Conservation (phyloP, 2,888 invertebrate species). For the Hedychridium roseum region DNA sequence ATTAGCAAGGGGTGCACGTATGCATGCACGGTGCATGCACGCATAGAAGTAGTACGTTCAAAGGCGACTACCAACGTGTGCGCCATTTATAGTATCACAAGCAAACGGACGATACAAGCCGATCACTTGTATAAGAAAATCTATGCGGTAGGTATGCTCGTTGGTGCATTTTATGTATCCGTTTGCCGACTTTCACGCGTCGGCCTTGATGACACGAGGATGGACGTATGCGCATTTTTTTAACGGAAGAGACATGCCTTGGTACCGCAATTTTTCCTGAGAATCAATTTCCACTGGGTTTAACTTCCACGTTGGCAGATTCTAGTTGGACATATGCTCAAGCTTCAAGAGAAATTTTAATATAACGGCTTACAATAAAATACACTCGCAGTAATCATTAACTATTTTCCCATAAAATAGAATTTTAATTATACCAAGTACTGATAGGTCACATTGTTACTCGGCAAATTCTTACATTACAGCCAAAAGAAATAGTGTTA, state of each 20-base stretch:
- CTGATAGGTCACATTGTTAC: no score
- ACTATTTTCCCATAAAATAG: no score
- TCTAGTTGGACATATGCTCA: no score
- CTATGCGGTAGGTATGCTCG: conserved; percentile 32
- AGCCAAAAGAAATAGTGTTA: no score
- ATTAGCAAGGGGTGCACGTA: not conserved
- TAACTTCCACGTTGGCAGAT: no score
- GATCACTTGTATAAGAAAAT: conserved; percentile 29
- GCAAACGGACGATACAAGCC: conserved; percentile 34
- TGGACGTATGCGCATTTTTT: not conserved
- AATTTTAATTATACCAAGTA: no score
- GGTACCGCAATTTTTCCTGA: not conserved
- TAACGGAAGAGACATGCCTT: not conserved
- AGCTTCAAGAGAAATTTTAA: no score
- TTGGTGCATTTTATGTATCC: conserved; percentile 8
- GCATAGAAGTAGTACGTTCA: not conserved
- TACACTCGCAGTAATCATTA: no score
- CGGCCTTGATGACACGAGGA: conserved; percentile 6
- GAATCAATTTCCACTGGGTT: no score
- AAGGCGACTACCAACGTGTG: conserved; percentile 21
- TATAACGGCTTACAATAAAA: no score
- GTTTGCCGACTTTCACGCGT: conserved; percentile 27
- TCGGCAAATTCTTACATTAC: no score
- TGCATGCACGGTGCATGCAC: conserved; percentile 8
- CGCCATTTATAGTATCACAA: conserved; percentile 40